These are phyloP conservation scores for Aldrovandia affinis DNA, from an alignment of 2,797 vertebrate species.

Conservation along the genomic window DNA sequence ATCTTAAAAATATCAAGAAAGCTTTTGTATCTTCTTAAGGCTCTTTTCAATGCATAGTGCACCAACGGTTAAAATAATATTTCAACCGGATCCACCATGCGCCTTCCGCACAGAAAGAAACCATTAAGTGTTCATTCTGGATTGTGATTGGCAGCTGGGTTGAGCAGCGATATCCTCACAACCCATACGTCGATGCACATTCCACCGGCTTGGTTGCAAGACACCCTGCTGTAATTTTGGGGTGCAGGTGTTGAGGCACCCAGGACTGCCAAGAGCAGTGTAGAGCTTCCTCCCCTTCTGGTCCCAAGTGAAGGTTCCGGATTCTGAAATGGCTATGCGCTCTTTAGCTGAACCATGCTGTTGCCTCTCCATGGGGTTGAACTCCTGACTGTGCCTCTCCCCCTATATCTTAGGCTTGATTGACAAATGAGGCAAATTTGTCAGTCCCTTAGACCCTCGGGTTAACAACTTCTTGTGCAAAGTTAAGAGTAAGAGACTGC, in stretches of 20 bases:
- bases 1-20: not conserved
- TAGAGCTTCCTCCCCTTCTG: no score
- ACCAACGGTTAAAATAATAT: not conserved
- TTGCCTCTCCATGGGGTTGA: conserved; percentile 11
- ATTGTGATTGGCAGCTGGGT: not conserved
- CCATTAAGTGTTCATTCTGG: conserved; percentile 2
- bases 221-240: not conserved
- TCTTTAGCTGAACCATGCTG: conserved; percentile 35
- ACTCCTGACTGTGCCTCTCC: not conserved
- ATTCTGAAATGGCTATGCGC: not conserved
- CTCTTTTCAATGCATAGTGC: not conserved
- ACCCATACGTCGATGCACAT: not conserved
- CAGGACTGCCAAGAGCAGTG: not conserved
- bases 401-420: conserved; percentile 20
- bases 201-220: no score
- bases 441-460: conserved; percentile 13
- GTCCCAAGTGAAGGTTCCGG: not conserved
- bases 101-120: not conserved
- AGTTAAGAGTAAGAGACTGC: conserved; percentile 24
- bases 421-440: conserved; percentile 31
- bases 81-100: not conserved
- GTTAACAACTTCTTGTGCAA: conserved; percentile 29
- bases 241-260: not conserved
- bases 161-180: not conserved
- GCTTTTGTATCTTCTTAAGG: not conserved